These are phyloP conservation scores for Symphodus melops DNA, from an alignment of 2,113 vertebrate genomes.

Conservation along the genomic window DNA sequence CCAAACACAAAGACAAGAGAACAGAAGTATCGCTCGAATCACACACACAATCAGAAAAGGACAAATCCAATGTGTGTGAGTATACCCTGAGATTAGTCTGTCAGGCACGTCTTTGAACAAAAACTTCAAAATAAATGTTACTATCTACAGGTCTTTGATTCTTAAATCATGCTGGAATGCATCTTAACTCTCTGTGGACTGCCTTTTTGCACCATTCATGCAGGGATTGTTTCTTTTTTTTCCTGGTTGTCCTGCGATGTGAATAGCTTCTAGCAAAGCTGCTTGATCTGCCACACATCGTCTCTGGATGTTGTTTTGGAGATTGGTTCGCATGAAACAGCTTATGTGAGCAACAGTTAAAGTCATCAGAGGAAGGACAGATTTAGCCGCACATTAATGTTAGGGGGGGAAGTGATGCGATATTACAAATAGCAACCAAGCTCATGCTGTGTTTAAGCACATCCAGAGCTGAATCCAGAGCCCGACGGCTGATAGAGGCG, in stretches of 20 bases:
- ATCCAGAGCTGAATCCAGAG: conserved; percentile 47
- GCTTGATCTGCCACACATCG: conserved; percentile 51
- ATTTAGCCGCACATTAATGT: conserved; percentile 49
- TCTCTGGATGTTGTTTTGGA: conserved; percentile 65
- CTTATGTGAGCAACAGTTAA: conserved; percentile 66
- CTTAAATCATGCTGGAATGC: neutral
- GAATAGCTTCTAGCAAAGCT: conserved; percentile 51
- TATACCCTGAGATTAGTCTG: neutral
- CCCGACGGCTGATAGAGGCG: conserved; percentile 36
- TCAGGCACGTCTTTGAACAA: conserved; percentile 1
- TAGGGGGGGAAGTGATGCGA: conserved; percentile 47
- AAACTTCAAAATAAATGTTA: conserved; percentile 5
- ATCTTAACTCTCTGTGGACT: conserved; percentile 28
- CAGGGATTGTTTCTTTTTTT: conserved; percentile 8
- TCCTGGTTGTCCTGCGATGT: conserved; percentile 29
- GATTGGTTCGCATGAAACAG: conserved; percentile 64
- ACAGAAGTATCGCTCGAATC: neutral
- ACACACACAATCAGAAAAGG: neutral
- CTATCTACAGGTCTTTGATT: conserved; percentile 5
- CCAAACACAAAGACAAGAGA: conserved; percentile 26
- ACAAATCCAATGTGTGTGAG: neutral
- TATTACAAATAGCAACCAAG: conserved; percentile 69
- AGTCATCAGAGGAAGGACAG: conserved; percentile 58
- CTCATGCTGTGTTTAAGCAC: conserved; percentile 48
- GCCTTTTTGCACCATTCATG: neutral